These are phyloP conservation scores for Bombus picipes DNA, from an alignment of 1,140 invertebrate species.

Conservation along the genomic window DNA sequence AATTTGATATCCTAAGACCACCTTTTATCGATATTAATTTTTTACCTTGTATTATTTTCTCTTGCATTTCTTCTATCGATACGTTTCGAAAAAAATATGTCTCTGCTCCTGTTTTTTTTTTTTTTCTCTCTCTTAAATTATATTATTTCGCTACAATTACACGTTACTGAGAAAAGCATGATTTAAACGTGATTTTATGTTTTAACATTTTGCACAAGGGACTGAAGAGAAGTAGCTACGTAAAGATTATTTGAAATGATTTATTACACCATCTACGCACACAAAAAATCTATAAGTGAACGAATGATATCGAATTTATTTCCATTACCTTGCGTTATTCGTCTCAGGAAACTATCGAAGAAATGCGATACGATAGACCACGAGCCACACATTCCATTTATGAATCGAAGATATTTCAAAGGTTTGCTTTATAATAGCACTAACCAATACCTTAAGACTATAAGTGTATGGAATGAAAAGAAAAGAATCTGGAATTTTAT, in stretches of 20 bases:
- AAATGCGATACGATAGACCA: not conserved
- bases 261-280: rapidly evolving
- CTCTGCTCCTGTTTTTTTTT: too few relatives aligned
- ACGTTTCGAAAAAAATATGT: too few relatives aligned
- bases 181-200: not conserved
- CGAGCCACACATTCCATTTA: conserved; percentile 16
- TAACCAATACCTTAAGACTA: not conserved
- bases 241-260: not conserved
- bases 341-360: not conserved
- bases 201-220: not conserved
- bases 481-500: not conserved
- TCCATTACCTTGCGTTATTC: not conserved
- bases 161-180: too few relatives aligned
- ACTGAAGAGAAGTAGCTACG: not conserved
- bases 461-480: not conserved
- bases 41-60: not conserved
- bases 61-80: not conserved
- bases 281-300: too few relatives aligned
- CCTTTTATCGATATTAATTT: not conserved
- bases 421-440: not conserved
- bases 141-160: too few relatives aligned
- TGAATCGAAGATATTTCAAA: conserved; percentile 9
- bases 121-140: too few relatives aligned
- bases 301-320: not conserved
- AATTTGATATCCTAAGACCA: too few relatives aligned